Percentiles rank a stretch among this genome's conserved stretches.
Conservation (phyloP, 2,113 vertebrate genomes). For the Melanerpes formicivorus region DNA sequence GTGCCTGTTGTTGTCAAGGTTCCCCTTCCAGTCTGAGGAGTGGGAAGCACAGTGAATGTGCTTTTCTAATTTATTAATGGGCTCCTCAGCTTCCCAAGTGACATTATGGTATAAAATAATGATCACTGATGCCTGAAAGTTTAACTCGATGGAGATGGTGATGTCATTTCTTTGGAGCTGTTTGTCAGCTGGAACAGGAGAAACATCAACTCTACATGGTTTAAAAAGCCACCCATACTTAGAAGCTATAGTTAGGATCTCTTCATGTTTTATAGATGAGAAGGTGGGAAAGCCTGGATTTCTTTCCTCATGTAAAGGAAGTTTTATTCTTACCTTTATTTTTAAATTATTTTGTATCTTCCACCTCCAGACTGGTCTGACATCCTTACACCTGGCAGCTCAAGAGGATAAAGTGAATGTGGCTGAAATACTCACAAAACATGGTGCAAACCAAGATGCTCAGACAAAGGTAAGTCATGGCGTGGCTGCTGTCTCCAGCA, state of each 20-base stretch:
- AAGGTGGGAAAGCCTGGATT: neutral
- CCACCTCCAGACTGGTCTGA: constrained; percentile 87
- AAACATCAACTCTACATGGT: neutral
- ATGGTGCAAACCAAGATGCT: constrained; percentile 88
- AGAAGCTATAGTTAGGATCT: neutral
- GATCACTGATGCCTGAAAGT: neutral
- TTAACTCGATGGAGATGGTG: neutral
- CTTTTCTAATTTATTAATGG: constrained; percentile 1
- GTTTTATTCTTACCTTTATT: neutral
- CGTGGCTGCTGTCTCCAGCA: neutral
- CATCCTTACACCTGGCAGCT: constrained; percentile 93
- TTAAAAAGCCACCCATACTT: neutral
- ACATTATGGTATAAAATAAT: neutral
- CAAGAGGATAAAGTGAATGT: constrained; percentile 94
- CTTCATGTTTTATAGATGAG: neutral
- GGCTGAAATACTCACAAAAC: constrained; percentile 85
- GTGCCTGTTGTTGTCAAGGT: neutral
- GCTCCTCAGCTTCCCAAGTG: neutral
- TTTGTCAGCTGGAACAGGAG: neutral
- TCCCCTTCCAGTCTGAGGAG: neutral
- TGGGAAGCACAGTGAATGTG: neutral
- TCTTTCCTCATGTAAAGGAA: neutral
- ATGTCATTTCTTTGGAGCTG: neutral
- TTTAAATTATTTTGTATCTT: neutral
- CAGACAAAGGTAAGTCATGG: constrained; percentile 88